Conservation (phyloP, 2,888 invertebrate genomes). For the Archips xylosteana region DNA sequence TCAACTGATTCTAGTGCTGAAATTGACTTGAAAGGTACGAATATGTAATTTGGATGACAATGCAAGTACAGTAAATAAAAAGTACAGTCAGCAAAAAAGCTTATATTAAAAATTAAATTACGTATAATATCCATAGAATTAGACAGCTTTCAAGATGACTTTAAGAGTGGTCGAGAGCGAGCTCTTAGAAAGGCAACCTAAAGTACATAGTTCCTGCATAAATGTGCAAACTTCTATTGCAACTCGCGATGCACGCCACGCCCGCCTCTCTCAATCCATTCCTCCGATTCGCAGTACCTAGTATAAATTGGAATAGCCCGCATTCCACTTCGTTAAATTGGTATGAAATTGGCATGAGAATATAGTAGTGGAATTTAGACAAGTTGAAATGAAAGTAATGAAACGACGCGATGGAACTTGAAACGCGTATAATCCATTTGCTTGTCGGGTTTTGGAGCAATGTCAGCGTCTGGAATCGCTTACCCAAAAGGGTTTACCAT, state of each 20-base stretch:
- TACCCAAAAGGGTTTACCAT: not conserved
- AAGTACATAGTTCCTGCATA: too few species aligned
- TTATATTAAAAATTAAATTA: too few species aligned
- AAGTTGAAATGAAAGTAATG: not conserved
- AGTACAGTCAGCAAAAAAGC: too few species aligned
- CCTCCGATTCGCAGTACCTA: not conserved
- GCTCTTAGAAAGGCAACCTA: too few species aligned
- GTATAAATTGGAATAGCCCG: not conserved
- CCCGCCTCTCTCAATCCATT: not conserved
- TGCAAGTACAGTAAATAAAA: too few species aligned
- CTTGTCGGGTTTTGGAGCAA: not conserved
- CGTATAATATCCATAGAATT: too few species aligned
- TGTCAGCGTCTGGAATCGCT: not conserved
- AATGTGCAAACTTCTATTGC: too few species aligned
- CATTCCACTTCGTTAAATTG: slow-evolving; percentile 7
- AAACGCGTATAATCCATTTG: not conserved
- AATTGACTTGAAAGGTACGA: too few species aligned
- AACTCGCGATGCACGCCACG: not conserved
- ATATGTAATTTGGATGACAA: too few species aligned
- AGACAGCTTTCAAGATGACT: too few species aligned
- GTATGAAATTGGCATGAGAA: not conserved
- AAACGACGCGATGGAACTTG: not conserved
- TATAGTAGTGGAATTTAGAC: slow-evolving; percentile 11
- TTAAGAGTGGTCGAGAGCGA: too few species aligned
- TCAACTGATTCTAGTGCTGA: too few species aligned